Conservation (phyloP, 37 sponge, comb jelly and placozoan genomes). For the Geodia barretti region DNA sequence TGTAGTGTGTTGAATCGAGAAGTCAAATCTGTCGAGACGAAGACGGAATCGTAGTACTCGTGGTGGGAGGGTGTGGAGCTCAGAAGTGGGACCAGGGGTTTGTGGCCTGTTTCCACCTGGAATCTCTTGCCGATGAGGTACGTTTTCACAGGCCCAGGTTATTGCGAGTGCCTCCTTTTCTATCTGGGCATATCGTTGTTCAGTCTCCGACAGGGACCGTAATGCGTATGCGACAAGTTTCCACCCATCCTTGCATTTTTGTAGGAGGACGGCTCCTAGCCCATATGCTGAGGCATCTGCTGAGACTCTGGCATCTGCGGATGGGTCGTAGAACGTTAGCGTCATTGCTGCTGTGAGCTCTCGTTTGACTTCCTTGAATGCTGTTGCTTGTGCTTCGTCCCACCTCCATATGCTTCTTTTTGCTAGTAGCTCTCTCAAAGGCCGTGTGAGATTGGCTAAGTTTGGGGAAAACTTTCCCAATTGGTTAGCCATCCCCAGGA, state of each 20-base stretch:
- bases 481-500: conserved; percentile 30
- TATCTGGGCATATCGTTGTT: conserved; percentile 47
- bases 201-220: conserved; percentile 36
- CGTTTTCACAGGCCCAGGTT: conserved; percentile 13
- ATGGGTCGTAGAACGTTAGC: conserved; percentile 18
- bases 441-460: conserved; percentile 1
- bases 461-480: conserved; percentile 40
- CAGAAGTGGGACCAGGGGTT: conserved; percentile 43
- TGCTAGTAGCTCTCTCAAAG: conserved; percentile 23
- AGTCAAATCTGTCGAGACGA: neutral
- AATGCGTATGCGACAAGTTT: conserved; percentile 46
- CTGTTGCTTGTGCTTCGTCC: conserved; percentile 7
- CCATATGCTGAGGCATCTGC: conserved; percentile 43
- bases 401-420: conserved; percentile 6
- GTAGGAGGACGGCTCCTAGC: conserved; percentile 37
- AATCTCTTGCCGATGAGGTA: conserved; percentile 7
- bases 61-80: conserved; percentile 10
- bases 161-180: conserved; percentile 52
- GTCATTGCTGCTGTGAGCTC: conserved; percentile 11
- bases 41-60: neutral
- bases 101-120: conserved; percentile 18
- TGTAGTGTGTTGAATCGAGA: neutral
- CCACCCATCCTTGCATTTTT: conserved; percentile 5
- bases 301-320: neutral
- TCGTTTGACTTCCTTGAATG: conserved; percentile 4